These are phyloP conservation scores for Ardeotis arabs DNA, from an alignment of 2,113 vertebrate genomes.

Conservation along the genomic window DNA sequence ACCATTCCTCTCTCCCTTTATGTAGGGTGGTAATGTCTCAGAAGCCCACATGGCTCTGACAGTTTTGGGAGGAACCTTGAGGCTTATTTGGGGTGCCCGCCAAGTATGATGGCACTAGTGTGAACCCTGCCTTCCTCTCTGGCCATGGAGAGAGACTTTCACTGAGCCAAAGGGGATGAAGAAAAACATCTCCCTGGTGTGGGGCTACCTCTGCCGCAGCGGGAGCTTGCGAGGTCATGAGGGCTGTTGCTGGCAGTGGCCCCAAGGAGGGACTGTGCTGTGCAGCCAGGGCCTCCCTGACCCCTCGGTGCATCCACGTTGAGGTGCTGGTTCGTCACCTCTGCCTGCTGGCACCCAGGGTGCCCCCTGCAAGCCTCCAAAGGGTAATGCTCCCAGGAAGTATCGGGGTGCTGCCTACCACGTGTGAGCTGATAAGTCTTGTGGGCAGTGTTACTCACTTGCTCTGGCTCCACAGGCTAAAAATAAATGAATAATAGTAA, in stretches of 20 bases:
- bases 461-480: background rate
- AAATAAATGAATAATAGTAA: background rate
- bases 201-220: accelerated
- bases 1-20: background rate
- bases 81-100: background rate
- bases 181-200: background rate
- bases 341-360: background rate
- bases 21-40: background rate
- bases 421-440: background rate
- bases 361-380: accelerated
- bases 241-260: background rate
- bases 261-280: background rate
- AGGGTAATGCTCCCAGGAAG: accelerated
- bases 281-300: accelerated
- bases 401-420: accelerated
- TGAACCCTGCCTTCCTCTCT: background rate
- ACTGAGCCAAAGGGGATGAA: background rate
- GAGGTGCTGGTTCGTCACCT: background rate
- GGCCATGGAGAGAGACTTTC: background rate
- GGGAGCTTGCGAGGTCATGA: accelerated
- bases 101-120: background rate
- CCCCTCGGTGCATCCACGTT: background rate
- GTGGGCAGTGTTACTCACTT: background rate
- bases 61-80: background rate
- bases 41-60: background rate